Evolutionary conservation across 2,113 vertebrate genomes (phyloP).

Genomic region (Psittacara wagleri): DNA sequence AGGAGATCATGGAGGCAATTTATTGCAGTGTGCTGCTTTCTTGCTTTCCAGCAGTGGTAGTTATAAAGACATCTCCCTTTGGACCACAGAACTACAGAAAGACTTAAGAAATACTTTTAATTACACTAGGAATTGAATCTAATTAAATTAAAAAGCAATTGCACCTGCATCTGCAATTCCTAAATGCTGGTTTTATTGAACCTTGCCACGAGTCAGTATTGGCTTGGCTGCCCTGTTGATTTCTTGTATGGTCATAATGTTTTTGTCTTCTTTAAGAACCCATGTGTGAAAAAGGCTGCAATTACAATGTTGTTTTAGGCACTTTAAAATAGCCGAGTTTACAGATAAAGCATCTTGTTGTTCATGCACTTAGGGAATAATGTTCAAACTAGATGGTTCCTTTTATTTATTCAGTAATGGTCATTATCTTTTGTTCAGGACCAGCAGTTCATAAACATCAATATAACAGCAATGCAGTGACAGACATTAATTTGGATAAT

Average conservation of each 20-base stretch:
- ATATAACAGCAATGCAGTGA: conserved; percentile 90
- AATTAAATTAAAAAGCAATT: not conserved
- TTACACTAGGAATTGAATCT: not conserved
- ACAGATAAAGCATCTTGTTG: not conserved
- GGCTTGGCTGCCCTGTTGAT: not conserved
- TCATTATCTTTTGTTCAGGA: conserved; percentile 76
- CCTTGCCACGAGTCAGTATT: not conserved
- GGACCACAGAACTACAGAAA: not conserved
- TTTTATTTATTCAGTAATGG: conserved; percentile 27
- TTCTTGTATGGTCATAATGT: not conserved
- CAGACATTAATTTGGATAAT: conserved; percentile 98
- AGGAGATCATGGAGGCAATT: not conserved
- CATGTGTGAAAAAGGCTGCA: not conserved
- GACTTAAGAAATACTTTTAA: not conserved
- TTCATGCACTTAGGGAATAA: not conserved
- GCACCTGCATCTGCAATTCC: not conserved
- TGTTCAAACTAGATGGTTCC: not conserved
- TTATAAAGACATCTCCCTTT: not conserved
- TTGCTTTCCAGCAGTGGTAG: not conserved
- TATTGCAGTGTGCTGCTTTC: not conserved
- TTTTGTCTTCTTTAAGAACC: not conserved
- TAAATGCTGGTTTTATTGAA: not conserved
- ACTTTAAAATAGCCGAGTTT: not conserved
- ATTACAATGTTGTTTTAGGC: not conserved
- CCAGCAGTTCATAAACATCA: conserved; percentile 97